Evolutionary conservation across 2,888 invertebrate genomes (phyloP).

Genomic region (Sesamia inferens): DNA sequence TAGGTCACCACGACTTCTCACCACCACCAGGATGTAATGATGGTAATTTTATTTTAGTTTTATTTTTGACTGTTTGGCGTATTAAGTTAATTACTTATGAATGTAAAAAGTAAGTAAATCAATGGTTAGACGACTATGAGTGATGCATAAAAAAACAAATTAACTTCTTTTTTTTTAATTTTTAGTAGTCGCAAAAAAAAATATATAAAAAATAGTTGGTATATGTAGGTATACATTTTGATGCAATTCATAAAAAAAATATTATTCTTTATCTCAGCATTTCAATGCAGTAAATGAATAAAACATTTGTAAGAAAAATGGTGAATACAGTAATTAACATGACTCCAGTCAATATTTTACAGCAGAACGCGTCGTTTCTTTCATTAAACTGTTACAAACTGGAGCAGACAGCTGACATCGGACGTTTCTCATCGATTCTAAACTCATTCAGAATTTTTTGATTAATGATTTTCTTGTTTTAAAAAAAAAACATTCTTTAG

Average conservation of each 20-base stretch:
- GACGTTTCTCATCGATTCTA: conserved; percentile 44
- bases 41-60: too few species aligned
- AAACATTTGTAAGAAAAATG: background rate
- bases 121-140: too few species aligned
- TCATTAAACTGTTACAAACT: conserved; percentile 38
- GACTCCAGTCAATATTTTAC: conserved; percentile 11
- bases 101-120: too few species aligned
- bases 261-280: background rate
- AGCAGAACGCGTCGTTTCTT: conserved; percentile 1
- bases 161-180: too few species aligned
- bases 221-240: too few species aligned
- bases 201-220: too few species aligned
- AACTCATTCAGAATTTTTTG: conserved; percentile 20
- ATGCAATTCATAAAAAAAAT: background rate
- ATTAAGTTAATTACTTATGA: too few species aligned
- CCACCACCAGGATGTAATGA: too few species aligned
- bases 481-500: conserved; percentile 13
- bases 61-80: too few species aligned
- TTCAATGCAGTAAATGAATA: background rate
- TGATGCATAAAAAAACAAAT: too few species aligned
- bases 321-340: background rate
- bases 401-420: conserved; percentile 48
- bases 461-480: conserved; percentile 50
- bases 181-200: too few species aligned
- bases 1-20: too few species aligned